Base-by-base conservation (phyloP, 92 coral and sea anemone species). In the Galaxea fascicularis region DNA sequence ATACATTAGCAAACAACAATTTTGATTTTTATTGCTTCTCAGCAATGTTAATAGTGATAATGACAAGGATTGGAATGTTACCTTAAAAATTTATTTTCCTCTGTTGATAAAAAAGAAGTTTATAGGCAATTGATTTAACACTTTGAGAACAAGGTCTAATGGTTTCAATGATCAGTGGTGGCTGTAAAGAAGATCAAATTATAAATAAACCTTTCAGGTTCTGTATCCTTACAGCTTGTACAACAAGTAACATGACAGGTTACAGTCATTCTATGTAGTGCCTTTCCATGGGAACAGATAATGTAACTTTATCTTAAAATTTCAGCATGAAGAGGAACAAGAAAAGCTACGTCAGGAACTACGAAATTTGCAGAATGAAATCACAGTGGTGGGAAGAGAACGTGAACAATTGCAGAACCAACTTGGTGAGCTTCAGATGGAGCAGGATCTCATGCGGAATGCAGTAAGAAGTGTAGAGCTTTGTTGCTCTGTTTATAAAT, bases 401-500 rank as follows among this genome's bases (percentile, higher is more conserved):
- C 44, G 74, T 8, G 82, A 58, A 14, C 73, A 56, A 44, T 29
- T 58, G 73, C 65, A 60, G 63, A 62, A 31, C 10, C 49, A 35
- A 49, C 18, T 66, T 24, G 47, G 67, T 12, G 81, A 83, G 44
- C 62, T 49, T 12, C 71, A 89, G 22, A 58, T 59, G 76, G 88
- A 82, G 21, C 80, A 65, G 17, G 83, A 68, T 25, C 76, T 89
- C 49, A 89, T 87, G 92, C 84, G 82, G 72, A 82, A 77, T 46
- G 84, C 87, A 77, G 98, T 89, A 81, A 91, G 78, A 65, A 53
- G 16, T n/a, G 28, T 78, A 5, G 10, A 52, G 25, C 10, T 9
- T 24, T 54, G 7, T 35, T 35, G 41, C 41, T 35, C 3, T 35
- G 41, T 35, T 35, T 35, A 6, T 6, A 35, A 35, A 35, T n/a